Evolutionary conservation across 2,113 vertebrate species (phyloP).

Genomic region (Paramormyrops kingsleyae): DNA sequence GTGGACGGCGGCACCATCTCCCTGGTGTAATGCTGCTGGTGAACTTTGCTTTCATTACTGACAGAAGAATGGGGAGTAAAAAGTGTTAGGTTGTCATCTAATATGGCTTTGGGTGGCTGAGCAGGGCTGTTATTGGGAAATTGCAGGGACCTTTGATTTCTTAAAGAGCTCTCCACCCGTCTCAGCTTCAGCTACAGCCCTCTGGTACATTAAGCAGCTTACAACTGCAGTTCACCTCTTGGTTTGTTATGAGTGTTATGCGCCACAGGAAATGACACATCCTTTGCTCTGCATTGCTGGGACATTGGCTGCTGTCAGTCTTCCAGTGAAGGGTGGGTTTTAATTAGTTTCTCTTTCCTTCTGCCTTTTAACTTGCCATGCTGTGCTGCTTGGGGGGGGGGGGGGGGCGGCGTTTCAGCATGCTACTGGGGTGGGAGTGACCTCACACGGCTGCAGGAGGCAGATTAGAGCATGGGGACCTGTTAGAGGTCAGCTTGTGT

Average conservation of each 20-base stretch:
- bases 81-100: constrained; percentile 27
- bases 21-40: constrained; percentile 17
- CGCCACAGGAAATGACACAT: not conserved
- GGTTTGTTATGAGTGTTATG: not conserved
- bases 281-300: not conserved
- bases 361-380: not conserved
- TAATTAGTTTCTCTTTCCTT: not conserved
- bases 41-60: constrained; percentile 36
- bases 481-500: not conserved
- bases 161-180: not conserved
- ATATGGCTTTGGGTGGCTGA: constrained; percentile 8
- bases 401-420: not conserved
- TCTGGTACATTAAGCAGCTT: not conserved
- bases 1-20: constrained; percentile 21
- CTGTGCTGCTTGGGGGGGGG: not conserved
- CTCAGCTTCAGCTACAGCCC: not conserved
- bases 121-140: not conserved
- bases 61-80: not conserved
- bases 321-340: not conserved
- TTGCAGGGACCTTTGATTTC: not conserved
- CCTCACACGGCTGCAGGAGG: constrained; percentile 23
- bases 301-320: not conserved
- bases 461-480: constrained; percentile 29
- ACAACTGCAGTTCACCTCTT: not conserved
- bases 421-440: not conserved